Evolutionary conservation across 2,888 invertebrate species (phyloP).

Genomic region (Athetis lepigone): DNA sequence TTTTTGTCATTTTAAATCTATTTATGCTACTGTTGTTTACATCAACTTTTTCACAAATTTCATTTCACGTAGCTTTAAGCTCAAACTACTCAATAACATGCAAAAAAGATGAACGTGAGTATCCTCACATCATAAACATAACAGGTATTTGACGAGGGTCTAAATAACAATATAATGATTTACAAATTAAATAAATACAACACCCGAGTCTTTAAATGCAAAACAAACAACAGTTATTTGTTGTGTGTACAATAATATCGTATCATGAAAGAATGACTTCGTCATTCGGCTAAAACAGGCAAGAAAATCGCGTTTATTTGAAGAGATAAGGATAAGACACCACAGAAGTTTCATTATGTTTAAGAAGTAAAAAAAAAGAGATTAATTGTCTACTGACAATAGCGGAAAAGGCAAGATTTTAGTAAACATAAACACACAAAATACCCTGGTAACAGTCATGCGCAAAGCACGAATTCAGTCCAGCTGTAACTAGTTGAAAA

Average conservation of each 20-base stretch:
- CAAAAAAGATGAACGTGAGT: slow-evolving; percentile 37
- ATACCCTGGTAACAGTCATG: background rate
- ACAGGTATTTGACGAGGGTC: background rate
- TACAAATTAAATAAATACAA: slow-evolving; percentile 1
- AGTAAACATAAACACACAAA: too few relatives aligned
- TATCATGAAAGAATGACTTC: slow-evolving; percentile 25
- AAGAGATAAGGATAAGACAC: slow-evolving; percentile 28
- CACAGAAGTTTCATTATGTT: slow-evolving; percentile 15
- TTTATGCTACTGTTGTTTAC: slow-evolving; percentile 28
- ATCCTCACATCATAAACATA: slow-evolving; percentile 18
- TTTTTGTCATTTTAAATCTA: slow-evolving; percentile 14
- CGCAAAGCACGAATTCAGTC: background rate
- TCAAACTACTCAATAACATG: slow-evolving; percentile 49
- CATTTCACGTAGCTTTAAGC: slow-evolving; percentile 40
- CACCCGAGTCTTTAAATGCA: slow-evolving; percentile 4
- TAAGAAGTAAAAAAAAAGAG: slow-evolving; percentile 19
- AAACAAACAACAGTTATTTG: background rate
- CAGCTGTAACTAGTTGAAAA: background rate
- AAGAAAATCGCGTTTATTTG: slow-evolving; percentile 20
- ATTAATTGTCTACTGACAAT: slow-evolving; percentile 20
- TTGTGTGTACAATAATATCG: slow-evolving; percentile 22
- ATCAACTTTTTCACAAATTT: slow-evolving; percentile 43
- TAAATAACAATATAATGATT: slow-evolving; percentile 12
- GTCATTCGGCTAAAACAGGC: slow-evolving; percentile 17
- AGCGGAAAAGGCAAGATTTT: slow-evolving; percentile 10